Evolutionary conservation across 1,140 invertebrate species (phyloP).

Genomic region (Heliothis virescens): DNA sequence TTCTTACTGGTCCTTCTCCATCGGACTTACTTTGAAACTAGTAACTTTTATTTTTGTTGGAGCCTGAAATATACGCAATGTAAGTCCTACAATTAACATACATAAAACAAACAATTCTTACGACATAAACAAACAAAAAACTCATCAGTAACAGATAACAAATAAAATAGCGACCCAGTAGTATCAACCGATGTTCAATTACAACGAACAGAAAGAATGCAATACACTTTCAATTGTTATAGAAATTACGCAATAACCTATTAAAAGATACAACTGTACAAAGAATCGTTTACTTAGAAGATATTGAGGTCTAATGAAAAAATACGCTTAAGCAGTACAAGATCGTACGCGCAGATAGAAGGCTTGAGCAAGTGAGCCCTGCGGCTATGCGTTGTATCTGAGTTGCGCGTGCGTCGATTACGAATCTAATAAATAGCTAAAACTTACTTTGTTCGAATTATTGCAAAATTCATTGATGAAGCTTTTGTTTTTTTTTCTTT

Average conservation of each 20-base stretch:
- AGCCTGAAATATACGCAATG: too few species aligned
- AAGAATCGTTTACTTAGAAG: constrained; percentile 71
- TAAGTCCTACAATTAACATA: not conserved
- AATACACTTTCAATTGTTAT: constrained; percentile 65
- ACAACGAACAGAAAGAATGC: constrained; percentile 46
- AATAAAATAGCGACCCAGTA: not conserved
- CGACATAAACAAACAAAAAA: not conserved
- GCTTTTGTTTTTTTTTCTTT: constrained; percentile 20
- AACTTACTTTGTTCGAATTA: constrained; percentile 38
- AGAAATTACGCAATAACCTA: constrained; percentile 71
- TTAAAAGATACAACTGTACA: constrained; percentile 73
- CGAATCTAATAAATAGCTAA: constrained; percentile 55
- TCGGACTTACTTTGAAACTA: too few species aligned
- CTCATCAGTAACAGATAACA: not conserved
- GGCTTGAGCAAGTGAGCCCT: constrained; percentile 59
- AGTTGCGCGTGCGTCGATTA: constrained; percentile 56
- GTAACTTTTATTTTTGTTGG: too few species aligned
- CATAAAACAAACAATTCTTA: not conserved
- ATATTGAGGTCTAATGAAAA: constrained; percentile 63
- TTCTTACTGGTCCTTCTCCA: not conserved
- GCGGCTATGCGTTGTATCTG: constrained; percentile 55
- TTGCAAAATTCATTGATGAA: constrained; percentile 47
- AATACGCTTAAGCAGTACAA: constrained; percentile 53
- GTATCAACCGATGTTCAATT: constrained; percentile 25
- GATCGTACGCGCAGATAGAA: constrained; percentile 59